Base-by-base conservation (phyloP, 2,888 invertebrate genomes). In the Luperina testacea region DNA sequence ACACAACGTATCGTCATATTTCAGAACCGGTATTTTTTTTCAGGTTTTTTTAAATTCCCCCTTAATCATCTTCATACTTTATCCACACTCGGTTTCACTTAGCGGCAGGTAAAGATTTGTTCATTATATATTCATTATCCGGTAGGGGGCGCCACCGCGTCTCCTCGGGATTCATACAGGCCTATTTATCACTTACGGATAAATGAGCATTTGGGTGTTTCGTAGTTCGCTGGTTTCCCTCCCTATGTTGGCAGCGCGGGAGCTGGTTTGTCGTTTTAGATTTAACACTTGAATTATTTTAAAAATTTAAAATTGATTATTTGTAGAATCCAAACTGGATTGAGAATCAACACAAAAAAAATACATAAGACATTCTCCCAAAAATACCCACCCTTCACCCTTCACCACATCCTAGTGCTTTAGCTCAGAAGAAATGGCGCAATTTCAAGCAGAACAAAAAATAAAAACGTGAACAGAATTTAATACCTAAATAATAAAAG, bases 121-220 rank as follows among this genome's bases (percentile, higher is more conserved):
- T 94, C 90, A 93, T 95, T 93, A 94, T 92, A 93, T 94, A 95
- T 95, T 95, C 95, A 95, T 95, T 93, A 94, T 88, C 80, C 89
- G 64, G 76, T 48, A 84, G 84, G 89, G 90, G 88, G 82, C 80
- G 83, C 77, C 79, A 78, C 77, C 87, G 78, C 84, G 81, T 81
- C 88, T 84, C 83, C 78, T 76, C 77, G 80, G 82, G 92, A 94
- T 94, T 95, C 95, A 94, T 94, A 92, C 90, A 89, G 87, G 91
- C 90, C 94, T 95, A 96, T 96, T 95, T 96, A 96, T 96, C 95
- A 96, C 94, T 95, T 94, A 93, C 93, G 91, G 93, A 94, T 95
- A 95, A 94, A 95, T 94, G 95, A 95, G 91, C 94, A 94, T 94
- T 93, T 90, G 92, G 91, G 91, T 90, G 92, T 83, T 91, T 89